phyloP scores from a whole-genome alignment of 2,888 invertebrate species.

The Eustalomyia histrio region DNA sequence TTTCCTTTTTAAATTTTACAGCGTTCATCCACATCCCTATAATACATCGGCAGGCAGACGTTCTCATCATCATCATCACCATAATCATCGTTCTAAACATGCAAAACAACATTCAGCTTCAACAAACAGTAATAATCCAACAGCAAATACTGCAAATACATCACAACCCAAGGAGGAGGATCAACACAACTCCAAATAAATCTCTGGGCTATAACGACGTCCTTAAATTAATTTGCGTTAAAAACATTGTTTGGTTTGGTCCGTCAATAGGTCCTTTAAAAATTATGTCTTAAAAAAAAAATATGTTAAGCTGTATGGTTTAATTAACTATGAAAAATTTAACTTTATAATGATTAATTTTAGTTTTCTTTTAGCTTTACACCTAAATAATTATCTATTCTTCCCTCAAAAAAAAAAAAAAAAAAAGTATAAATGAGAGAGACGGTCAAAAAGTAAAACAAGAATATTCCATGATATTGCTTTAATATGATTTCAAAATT shows the following conservation, averaged over 20 bases:
- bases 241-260: slow-evolving; percentile 11
- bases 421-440: slow-evolving; percentile 10
- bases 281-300: slow-evolving; percentile 2
- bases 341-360: slow-evolving; percentile 45
- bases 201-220: slow-evolving; percentile 18
- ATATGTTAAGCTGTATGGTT: slow-evolving; percentile 29
- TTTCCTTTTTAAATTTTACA: slow-evolving; percentile 68
- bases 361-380: slow-evolving; percentile 42
- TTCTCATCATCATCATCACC: slow-evolving; percentile 66
- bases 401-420: background rate
- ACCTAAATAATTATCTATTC: slow-evolving; percentile 7
- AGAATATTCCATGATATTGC: background rate
- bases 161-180: slow-evolving; percentile 42
- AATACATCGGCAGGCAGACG: slow-evolving; percentile 76
- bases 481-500: slow-evolving; percentile 1
- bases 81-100: slow-evolving; percentile 75
- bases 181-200: slow-evolving; percentile 51
- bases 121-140: slow-evolving; percentile 46
- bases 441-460: background rate
- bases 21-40: slow-evolving; percentile 79
- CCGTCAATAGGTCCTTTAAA: slow-evolving; percentile 13
- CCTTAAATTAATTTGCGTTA: slow-evolving; percentile 19
- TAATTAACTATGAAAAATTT: slow-evolving; percentile 31
- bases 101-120: slow-evolving; percentile 66
- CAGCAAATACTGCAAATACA: slow-evolving; percentile 12